Conservation (phyloP, 2,797 vertebrate species). For the Lepilemur ruficaudatus region DNA sequence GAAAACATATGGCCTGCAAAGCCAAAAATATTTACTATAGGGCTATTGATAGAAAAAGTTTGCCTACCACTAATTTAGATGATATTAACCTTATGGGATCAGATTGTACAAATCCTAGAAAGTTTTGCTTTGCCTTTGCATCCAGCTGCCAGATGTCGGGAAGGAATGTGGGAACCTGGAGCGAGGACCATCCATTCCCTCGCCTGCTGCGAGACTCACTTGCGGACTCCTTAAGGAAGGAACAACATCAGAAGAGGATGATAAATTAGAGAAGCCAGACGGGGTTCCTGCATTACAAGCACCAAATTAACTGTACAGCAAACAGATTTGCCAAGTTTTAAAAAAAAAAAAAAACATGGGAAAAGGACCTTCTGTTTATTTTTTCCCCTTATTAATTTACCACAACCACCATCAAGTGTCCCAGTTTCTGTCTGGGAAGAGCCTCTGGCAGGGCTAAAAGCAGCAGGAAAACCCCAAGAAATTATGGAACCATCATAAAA, state of each 20-base stretch:
- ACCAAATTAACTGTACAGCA: constrained; percentile 77
- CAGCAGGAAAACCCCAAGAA: constrained; percentile 81
- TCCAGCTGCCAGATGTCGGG: constrained; percentile 46
- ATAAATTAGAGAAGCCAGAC: constrained; percentile 67
- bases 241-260: constrained; percentile 67
- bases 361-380: constrained; percentile 79
- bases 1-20: constrained; percentile 61
- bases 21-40: constrained; percentile 50
- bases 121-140: constrained; percentile 44
- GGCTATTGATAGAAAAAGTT: constrained; percentile 59
- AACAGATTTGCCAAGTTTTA: constrained; percentile 75
- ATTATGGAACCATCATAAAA: constrained; percentile 76
- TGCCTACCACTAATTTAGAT: constrained; percentile 55
- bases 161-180: constrained; percentile 64
- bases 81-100: constrained; percentile 47
- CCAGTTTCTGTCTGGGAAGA: constrained; percentile 81
- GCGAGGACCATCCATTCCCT: constrained; percentile 37
- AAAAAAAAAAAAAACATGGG: constrained; percentile 68
- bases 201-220: constrained; percentile 59
- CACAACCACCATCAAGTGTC: constrained; percentile 79
- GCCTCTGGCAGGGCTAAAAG: constrained; percentile 69
- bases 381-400: constrained; percentile 81
- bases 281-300: constrained; percentile 48
- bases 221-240: constrained; percentile 50
- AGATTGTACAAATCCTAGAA: constrained; percentile 23